A percentile compares a stretch with the other conserved stretches of the same genome.
These are phyloP conservation scores for Agrotis clavis DNA, from an alignment of 2,888 invertebrate species.

Conservation along the genomic window DNA sequence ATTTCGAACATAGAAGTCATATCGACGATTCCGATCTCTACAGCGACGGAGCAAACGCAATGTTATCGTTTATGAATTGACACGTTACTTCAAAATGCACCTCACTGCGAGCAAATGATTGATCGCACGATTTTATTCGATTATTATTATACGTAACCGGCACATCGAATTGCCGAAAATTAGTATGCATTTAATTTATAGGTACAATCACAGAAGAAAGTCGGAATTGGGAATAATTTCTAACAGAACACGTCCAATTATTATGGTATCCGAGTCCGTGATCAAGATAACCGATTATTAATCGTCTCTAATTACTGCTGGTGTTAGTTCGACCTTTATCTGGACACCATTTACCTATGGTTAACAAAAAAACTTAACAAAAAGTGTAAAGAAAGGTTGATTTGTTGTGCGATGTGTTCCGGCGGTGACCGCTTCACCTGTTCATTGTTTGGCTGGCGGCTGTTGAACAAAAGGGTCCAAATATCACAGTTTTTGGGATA, in stretches of 20 bases:
- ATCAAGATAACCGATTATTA: constrained; percentile 91
- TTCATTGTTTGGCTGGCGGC: constrained; percentile 88
- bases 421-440: constrained; percentile 85
- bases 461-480: constrained; percentile 88
- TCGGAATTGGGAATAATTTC: constrained; percentile 68
- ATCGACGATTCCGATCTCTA: constrained; percentile 76
- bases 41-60: constrained; percentile 69
- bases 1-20: constrained; percentile 80
- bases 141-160: constrained; percentile 54
- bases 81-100: constrained; percentile 76
- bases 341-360: constrained; percentile 88
- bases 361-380: constrained; percentile 83
- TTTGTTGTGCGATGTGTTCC: constrained; percentile 76
- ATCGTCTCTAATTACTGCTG: constrained; percentile 91
- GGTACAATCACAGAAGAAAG: constrained; percentile 65
- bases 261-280: constrained; percentile 80
- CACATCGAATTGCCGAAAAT: constrained; percentile 55
- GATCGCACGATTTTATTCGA: constrained; percentile 69
- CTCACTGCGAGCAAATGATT: constrained; percentile 75
- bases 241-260: constrained; percentile 80
- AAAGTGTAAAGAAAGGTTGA: constrained; percentile 89
- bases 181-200: constrained; percentile 59
- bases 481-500: constrained; percentile 89
- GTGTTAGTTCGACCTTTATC: constrained; percentile 90
- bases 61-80: constrained; percentile 82